These are phyloP conservation scores for Paramormyrops kingsleyae DNA, from an alignment of 2,113 vertebrate genomes.

Conservation along the genomic window DNA sequence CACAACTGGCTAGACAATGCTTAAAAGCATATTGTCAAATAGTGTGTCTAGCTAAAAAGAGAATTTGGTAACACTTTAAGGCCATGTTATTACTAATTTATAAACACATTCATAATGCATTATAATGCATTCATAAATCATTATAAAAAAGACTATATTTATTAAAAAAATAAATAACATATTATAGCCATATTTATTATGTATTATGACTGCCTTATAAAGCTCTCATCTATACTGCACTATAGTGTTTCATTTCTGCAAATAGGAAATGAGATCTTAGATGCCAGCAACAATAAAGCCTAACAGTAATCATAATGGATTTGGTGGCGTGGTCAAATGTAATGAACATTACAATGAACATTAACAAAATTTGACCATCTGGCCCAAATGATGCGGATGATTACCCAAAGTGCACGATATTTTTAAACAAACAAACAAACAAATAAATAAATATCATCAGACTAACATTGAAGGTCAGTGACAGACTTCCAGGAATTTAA, in stretches of 20 bases:
- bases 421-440: neutral
- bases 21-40: neutral
- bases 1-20: neutral
- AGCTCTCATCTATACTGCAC: neutral
- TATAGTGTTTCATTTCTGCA: neutral
- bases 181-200: no score
- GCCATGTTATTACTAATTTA: neutral
- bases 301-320: slow-evolving; percentile 50
- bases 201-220: no score
- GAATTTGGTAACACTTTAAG: neutral
- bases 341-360: slow-evolving; percentile 41
- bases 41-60: neutral
- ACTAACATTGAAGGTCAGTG: neutral
- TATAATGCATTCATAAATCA: no score
- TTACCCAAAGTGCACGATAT: slow-evolving; percentile 3
- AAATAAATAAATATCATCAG: neutral
- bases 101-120: neutral
- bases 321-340: slow-evolving; percentile 43
- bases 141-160: no score
- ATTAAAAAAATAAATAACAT: no score
- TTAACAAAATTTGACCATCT: slow-evolving; percentile 42
- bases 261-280: neutral
- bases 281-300: slow-evolving; percentile 34
- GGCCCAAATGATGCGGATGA: neutral
- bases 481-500: neutral